Base-by-base conservation (phyloP, 1,140 invertebrate genomes). In the Samia ricini region DNA sequence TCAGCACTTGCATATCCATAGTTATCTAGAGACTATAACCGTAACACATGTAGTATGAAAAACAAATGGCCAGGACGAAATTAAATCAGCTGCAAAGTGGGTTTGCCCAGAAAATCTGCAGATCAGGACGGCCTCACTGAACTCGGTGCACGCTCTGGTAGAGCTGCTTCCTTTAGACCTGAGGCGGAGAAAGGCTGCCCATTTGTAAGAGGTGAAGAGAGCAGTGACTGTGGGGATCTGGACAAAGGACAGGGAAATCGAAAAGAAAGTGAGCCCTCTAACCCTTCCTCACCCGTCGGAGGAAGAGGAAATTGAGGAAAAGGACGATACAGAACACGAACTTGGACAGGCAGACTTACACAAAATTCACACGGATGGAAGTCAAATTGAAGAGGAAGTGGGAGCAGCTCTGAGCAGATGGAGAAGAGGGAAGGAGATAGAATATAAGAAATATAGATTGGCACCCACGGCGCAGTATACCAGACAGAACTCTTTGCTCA, bases 81-180 rank as follows among this genome's bases (percentile, higher is more conserved):
- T n/a, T n/a, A n/a, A n/a, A n/a, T n/a, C n/a, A n/a, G n/a, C n/a
- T n/a, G n/a, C n/a, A n/a, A n/a, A n/a, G n/a, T n/a, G n/a, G n/a
- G n/a, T n/a, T n/a, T n/a, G n/a, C n/a, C n/a, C n/a, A n/a, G 24
- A 26, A 26, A 26, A 26, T 26, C 24, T 4, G 7, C 3, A 26
- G 7, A 7, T 26, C 3, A 26, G 7, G 3, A n/a, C n/a, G n/a
- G n/a, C n/a, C n/a, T n/a, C n/a, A n/a, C n/a, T n/a, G n/a, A n/a
- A n/a, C n/a, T n/a, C n/a, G n/a, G n/a, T n/a, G n/a, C 51, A 72
- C 7, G 29, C 67, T 0, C 60, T 74, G 5, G 51, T 66, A 0
- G 66, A 72, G 26, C 42, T 71, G 29, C 62, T 73, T 1, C 70
- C 73, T 4, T 56, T 73, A 1, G 64, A 73, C 23, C 61, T 73